Conservation (phyloP, 2,113 vertebrate species). For the Eublepharis macularius region DNA sequence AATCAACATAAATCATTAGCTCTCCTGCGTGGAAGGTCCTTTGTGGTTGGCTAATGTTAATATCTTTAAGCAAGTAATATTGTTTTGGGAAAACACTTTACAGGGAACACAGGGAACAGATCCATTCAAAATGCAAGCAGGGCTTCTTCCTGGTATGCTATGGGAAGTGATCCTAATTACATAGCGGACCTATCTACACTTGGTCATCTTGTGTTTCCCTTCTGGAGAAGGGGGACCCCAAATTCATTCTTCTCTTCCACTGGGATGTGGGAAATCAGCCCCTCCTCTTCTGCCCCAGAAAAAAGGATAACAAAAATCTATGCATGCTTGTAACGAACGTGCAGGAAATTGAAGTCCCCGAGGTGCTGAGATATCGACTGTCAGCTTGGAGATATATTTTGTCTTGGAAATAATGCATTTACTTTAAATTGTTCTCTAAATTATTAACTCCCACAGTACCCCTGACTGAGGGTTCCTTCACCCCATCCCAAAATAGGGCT, state of each 20-base stretch:
- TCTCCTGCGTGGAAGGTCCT: slow-evolving; percentile 56
- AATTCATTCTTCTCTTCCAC: not conserved
- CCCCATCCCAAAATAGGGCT: not conserved
- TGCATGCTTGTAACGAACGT: not conserved
- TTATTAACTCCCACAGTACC: not conserved
- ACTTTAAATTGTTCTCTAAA: slow-evolving; percentile 18
- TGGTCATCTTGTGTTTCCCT: not conserved
- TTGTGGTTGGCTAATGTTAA: slow-evolving; percentile 68
- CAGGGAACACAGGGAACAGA: slow-evolving; percentile 45
- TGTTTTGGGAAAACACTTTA: slow-evolving; percentile 72
- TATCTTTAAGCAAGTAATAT: slow-evolving; percentile 56
- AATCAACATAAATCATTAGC: slow-evolving; percentile 54
- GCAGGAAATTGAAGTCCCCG: slow-evolving; percentile 24
- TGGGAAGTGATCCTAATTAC: slow-evolving; percentile 38
- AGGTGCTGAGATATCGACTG: not conserved
- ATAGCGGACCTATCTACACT: slow-evolving; percentile 26
- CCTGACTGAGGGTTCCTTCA: not conserved
- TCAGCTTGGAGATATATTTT: slow-evolving; percentile 38
- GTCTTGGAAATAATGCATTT: slow-evolving; percentile 26
- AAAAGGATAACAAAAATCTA: not conserved
- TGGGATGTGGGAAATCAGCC: not conserved
- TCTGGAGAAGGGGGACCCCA: not conserved
- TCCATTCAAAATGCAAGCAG: slow-evolving; percentile 62
- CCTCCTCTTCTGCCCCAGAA: not conserved
- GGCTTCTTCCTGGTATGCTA: slow-evolving; percentile 39